Conservation (phyloP, 2,113 vertebrate species). For the Pimephales promelas region DNA sequence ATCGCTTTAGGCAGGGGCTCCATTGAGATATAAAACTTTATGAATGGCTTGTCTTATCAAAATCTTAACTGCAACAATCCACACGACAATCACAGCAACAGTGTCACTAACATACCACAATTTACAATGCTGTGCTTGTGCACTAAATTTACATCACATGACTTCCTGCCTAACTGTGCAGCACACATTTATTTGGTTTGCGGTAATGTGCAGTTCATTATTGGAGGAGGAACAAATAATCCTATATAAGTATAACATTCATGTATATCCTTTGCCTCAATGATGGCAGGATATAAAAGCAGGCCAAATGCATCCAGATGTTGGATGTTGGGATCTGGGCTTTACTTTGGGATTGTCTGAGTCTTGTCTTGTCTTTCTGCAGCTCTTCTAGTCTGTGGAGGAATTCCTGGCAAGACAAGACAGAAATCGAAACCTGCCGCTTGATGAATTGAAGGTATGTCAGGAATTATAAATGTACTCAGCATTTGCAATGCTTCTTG, state of each 20-base stretch:
- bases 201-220: constrained; percentile 1
- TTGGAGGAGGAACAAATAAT: constrained; percentile 13
- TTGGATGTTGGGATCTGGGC: not conserved
- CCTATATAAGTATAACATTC: not conserved
- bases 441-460: constrained; percentile 53
- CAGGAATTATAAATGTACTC: constrained; percentile 51
- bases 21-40: not conserved
- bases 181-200: constrained; percentile 4
- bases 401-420: constrained; percentile 63
- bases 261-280: not conserved
- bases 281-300: constrained; percentile 41
- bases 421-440: constrained; percentile 50
- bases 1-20: not conserved
- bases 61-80: not conserved
- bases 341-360: not conserved
- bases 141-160: not conserved
- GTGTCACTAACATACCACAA: not conserved
- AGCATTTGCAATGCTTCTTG: not conserved
- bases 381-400: constrained; percentile 24
- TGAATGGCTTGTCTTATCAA: not conserved
- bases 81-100: not conserved
- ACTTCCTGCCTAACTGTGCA: not conserved
- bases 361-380: constrained; percentile 37
- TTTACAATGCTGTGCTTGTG: not conserved
- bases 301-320: constrained; percentile 61